Conservation (phyloP, 2,113 vertebrate species). For the Sinocyclocheilus maitianheensis region DNA sequence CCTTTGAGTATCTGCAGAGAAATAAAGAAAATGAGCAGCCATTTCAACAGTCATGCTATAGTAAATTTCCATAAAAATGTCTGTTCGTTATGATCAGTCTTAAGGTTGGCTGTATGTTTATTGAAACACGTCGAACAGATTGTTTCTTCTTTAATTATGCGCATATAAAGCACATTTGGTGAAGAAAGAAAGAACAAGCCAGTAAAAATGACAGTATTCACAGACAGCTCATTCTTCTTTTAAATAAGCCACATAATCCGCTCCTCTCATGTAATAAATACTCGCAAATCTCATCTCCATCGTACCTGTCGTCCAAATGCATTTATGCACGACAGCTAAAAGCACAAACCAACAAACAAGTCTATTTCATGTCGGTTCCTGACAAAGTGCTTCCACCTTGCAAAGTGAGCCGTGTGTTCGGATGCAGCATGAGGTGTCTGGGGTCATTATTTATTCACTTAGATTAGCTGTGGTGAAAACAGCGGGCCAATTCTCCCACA, state of each 20-base stretch:
- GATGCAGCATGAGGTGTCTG: conserved; percentile 36
- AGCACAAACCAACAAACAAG: conserved; percentile 6
- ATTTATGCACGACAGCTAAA: neutral
- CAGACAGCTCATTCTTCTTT: conserved; percentile 31
- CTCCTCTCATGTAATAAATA: neutral
- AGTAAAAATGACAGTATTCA: conserved; percentile 3
- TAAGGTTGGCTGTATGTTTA: conserved; percentile 5
- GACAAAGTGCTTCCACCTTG: conserved; percentile 22
- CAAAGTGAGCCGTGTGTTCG: neutral
- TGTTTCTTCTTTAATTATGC: conserved; percentile 27
- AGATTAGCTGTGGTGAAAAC: conserved; percentile 22
- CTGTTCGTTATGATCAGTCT: neutral
- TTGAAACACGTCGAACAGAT: conserved; percentile 16
- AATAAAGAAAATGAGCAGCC: neutral
- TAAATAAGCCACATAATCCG: conserved; percentile 15
- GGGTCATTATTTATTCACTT: conserved; percentile 42
- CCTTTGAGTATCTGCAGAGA: neutral
- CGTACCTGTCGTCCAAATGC: neutral
- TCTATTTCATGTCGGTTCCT: neutral
- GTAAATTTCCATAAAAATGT: neutral
- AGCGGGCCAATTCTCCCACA: conserved; percentile 25
- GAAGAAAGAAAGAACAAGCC: neutral
- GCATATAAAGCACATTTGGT: neutral
- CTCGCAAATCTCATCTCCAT: conserved; percentile 9
- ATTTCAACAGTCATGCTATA: neutral